Evolutionary conservation across 2,888 invertebrate genomes (phyloP), one percentile per base, ranked within the genome.

Genomic region (Cylindroiulus punctatus): DNA sequence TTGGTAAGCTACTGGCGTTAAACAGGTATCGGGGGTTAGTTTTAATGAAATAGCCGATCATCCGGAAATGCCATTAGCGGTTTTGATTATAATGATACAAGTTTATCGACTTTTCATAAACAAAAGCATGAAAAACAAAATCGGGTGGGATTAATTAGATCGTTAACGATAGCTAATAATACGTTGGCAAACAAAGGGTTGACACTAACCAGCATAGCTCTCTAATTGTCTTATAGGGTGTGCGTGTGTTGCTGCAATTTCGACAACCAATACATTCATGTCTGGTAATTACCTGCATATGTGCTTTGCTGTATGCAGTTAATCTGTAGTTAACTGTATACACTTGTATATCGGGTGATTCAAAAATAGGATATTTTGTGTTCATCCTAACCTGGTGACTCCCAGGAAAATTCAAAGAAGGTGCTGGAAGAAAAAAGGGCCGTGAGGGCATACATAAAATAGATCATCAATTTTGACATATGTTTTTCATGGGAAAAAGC

Each of bases 91-190:
- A 76, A 76, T 30, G 76, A 30, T 76, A 76, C 76, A 76, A 30
- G 76, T 76, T 76, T 76, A 76, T 76, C 76, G 76, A 76, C 76
- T 76, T 76, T 52, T 76, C 17, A 12, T 30, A 76, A 76, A 76
- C 76, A 76, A 76, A 76, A 30, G 14, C 30, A 17, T 30, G 30
- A 76, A 76, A 14, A 76, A 76, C 14, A 30, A 30, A 76, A 32
- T 76, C 30, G 2, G 76, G 30, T 76, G 2, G 76, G 76, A 76
- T 30, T 26, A 76, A 76, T 76, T 76, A 30, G 30, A 76, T 26
- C 26, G 10, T 30, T 30, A 17, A 10, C n/a, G 76, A 76, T 30
- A 0, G 14, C 76, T 76, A 76, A 76, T 76, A 76, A 76, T 14
- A 76, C 26, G 26, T 30, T 76, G 30, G 26, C 17, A 76, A 76